These are phyloP conservation scores for Archaeoteleia sp. DNA, from an alignment of 2,888 invertebrate genomes.

Conservation along the genomic window DNA sequence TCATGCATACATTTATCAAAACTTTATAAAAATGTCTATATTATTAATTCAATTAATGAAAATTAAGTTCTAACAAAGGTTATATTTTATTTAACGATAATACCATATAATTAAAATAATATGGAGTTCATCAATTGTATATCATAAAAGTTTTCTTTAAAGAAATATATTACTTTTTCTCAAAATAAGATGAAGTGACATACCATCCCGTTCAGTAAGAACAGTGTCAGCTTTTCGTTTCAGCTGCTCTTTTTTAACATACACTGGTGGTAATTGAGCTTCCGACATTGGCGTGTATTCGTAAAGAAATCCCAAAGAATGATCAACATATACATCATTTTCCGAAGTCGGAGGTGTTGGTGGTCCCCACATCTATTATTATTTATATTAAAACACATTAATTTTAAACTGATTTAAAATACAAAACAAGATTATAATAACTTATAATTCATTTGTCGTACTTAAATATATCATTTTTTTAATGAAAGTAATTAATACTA, in stretches of 20 bases:
- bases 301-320: slow-evolving; percentile 89
- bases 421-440: slow-evolving; percentile 4
- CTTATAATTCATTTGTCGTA: slow-evolving; percentile 2
- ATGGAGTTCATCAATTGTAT: too few species aligned
- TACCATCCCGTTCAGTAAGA: slow-evolving; percentile 75
- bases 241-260: slow-evolving; percentile 85
- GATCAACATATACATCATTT: slow-evolving; percentile 93
- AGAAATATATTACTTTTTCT: slow-evolving; percentile 3
- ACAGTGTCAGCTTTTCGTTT: slow-evolving; percentile 82
- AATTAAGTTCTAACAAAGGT: too few species aligned
- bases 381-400: background rate
- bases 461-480: slow-evolving; percentile 2
- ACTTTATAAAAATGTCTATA: too few species aligned
- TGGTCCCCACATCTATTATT: slow-evolving; percentile 92
- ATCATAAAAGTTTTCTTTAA: too few species aligned
- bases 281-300: slow-evolving; percentile 86
- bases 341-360: slow-evolving; percentile 97
- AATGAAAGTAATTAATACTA: slow-evolving; percentile 75
- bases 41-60: too few species aligned
- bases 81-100: too few species aligned
- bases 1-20: too few species aligned
- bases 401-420: slow-evolving; percentile 9
- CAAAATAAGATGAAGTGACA: slow-evolving; percentile 32
- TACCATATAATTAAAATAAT: too few species aligned
- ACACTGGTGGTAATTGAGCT: slow-evolving; percentile 86